Conservation (phyloP, 37 sponge, comb jelly and placozoan genomes). For the Haliclona indistincta region DNA sequence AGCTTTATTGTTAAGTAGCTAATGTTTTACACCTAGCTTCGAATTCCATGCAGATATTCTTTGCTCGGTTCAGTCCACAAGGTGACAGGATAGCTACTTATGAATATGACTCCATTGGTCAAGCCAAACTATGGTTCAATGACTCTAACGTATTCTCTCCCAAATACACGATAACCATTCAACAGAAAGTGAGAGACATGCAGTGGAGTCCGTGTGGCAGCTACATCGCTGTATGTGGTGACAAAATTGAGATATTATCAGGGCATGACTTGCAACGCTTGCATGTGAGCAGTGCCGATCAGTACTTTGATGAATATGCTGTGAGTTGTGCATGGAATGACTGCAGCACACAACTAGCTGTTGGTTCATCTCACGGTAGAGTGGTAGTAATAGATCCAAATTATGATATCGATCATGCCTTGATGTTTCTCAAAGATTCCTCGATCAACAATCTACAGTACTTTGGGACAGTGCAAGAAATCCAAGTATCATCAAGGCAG, state of each 20-base stretch:
- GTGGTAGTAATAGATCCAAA: slow-evolving; percentile 22
- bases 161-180: slow-evolving; percentile 2
- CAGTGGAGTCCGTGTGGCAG: slow-evolving; percentile 50
- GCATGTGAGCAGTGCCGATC: slow-evolving; percentile 4
- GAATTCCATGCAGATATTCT: slow-evolving; percentile 21
- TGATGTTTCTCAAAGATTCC: slow-evolving; percentile 1
- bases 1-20: no score
- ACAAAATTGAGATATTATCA: no score
- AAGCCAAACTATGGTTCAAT: slow-evolving; percentile 42
- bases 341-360: slow-evolving; percentile 10
- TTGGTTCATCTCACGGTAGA: slow-evolving; percentile 49
- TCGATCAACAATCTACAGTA: slow-evolving; percentile 27
- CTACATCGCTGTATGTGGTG: slow-evolving; percentile 21
- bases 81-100: slow-evolving; percentile 32
- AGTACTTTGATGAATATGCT: background rate
- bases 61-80: slow-evolving; percentile 36
- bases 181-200: slow-evolving; percentile 27
- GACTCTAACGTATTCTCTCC: slow-evolving; percentile 32
- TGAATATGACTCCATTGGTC: slow-evolving; percentile 51
- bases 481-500: background rate
- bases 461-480: background rate
- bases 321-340: slow-evolving; percentile 39
- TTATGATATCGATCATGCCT: slow-evolving; percentile 18
- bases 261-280: slow-evolving; percentile 40
- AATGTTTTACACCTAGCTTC: no score